phyloP scores from a whole-genome alignment of 2,888 invertebrate species.

The Netelia inedita region DNA sequence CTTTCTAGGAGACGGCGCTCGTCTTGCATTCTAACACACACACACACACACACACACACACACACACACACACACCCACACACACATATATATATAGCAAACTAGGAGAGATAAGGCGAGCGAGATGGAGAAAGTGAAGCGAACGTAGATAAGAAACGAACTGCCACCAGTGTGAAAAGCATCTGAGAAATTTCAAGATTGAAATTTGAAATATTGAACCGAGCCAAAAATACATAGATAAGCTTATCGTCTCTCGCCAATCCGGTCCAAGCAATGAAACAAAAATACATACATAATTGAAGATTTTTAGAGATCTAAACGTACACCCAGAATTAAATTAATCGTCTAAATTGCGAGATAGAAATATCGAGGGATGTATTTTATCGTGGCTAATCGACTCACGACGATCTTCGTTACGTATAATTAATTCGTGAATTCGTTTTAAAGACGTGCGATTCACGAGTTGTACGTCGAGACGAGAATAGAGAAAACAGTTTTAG shows the following conservation, averaged over 20 bases:
- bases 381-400: conserved; percentile 38
- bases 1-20: conserved; percentile 41
- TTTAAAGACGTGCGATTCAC: background rate
- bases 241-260: background rate
- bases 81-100: conserved; percentile 73
- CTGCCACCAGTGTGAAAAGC: conserved; percentile 55
- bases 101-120: conserved; percentile 38
- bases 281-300: too few relatives aligned
- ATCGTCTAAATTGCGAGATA: conserved; percentile 11
- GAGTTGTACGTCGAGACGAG: background rate
- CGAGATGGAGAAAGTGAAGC: conserved; percentile 32
- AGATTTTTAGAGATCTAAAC: too few relatives aligned
- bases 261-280: too few relatives aligned
- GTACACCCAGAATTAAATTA: background rate
- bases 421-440: background rate
- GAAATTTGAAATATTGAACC: conserved; percentile 79
- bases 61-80: conserved; percentile 78
- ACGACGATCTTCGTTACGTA: conserved; percentile 39
- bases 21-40: conserved; percentile 78
- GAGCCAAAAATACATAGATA: conserved; percentile 57
- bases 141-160: conserved; percentile 56
- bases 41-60: conserved; percentile 78
- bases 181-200: conserved; percentile 74
- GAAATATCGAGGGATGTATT: conserved; percentile 33
- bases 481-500: background rate